Evolutionary conservation across 37 sponge, comb jelly and placozoan genomes (phyloP).

Genomic region (Beroe forskalii): DNA sequence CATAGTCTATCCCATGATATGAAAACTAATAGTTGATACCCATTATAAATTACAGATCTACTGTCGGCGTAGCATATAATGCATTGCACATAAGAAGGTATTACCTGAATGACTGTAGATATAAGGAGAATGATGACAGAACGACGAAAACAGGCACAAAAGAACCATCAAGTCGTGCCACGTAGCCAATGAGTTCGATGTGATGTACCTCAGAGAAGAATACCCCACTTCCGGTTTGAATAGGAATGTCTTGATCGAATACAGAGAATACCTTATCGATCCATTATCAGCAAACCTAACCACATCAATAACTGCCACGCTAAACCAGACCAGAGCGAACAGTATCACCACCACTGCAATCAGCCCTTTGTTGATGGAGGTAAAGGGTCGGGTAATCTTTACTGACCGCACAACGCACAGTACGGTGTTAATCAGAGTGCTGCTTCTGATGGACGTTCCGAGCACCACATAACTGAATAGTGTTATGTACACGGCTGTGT

Average conservation of each 20-base stretch:
- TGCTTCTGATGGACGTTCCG: background rate
- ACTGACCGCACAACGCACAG: background rate
- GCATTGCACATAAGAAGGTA: too few relatives aligned
- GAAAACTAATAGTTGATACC: too few relatives aligned
- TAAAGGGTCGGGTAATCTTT: background rate
- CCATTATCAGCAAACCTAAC: too few relatives aligned
- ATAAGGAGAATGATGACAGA: background rate
- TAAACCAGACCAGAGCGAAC: background rate
- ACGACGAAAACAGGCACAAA: background rate
- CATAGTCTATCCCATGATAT: too few relatives aligned
- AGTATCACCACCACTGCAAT: background rate
- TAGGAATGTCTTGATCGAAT: background rate
- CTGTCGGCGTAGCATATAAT: too few relatives aligned
- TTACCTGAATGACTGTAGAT: constrained; percentile 1
- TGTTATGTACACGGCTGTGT: too few relatives aligned
- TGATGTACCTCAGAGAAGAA: background rate
- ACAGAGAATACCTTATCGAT: too few relatives aligned
- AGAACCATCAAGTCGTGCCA: background rate
- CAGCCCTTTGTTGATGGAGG: background rate
- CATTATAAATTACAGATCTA: too few relatives aligned
- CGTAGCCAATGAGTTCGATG: background rate
- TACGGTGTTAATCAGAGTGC: background rate
- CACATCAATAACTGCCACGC: background rate
- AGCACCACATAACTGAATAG: background rate
- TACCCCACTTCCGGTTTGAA: constrained; percentile 12